phyloP scores from a whole-genome alignment of 2,888 invertebrate species.

The Lepetodrilus schrolli region DNA sequence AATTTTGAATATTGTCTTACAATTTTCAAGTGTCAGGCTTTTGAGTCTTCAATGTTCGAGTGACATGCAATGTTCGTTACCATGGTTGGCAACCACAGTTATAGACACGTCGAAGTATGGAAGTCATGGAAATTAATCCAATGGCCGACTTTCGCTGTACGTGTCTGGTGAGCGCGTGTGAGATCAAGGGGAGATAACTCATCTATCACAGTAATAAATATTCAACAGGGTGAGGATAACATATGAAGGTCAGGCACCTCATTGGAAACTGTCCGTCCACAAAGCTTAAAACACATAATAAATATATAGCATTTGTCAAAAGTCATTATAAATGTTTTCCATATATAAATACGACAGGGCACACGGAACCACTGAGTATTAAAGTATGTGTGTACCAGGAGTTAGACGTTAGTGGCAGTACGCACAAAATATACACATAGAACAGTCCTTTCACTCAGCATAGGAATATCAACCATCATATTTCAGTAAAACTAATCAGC shows the following conservation, averaged over 20 bases:
- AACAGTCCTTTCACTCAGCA: neutral
- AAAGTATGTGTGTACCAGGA: neutral
- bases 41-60: too few species aligned
- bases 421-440: neutral
- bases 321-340: slow-evolving; percentile 9
- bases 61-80: too few species aligned
- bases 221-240: neutral
- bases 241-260: neutral
- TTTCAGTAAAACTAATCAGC: neutral
- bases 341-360: slow-evolving; percentile 13
- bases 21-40: too few species aligned
- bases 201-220: slow-evolving; percentile 8
- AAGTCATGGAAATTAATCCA: neutral
- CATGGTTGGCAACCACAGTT: too few species aligned
- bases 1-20: too few species aligned
- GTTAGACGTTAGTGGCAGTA: neutral
- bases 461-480: neutral
- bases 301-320: slow-evolving; percentile 13
- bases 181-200: slow-evolving; percentile 20
- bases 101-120: too few species aligned
- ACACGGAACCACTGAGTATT: neutral
- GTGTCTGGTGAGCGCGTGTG: neutral
- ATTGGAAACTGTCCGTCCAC: too few species aligned
- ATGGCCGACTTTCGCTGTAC: neutral
- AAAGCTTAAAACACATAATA: neutral